Evolutionary conservation across 2,888 invertebrate species (phyloP).

Genomic region (Diabrotica balteata): DNA sequence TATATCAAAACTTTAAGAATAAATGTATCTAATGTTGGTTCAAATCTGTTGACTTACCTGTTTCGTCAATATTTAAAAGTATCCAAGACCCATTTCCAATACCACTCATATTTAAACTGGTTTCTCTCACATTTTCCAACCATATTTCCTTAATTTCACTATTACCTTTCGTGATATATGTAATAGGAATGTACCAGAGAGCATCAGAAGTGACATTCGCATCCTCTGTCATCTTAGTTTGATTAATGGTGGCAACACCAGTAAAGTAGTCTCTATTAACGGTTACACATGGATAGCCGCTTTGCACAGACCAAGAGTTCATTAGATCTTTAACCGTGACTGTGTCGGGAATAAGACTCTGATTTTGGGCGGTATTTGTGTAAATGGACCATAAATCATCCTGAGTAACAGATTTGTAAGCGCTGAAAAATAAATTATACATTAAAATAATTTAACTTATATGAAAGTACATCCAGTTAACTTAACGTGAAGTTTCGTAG

Average conservation of each 20-base stretch:
- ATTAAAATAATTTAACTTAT: neutral
- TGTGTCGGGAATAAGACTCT: slow-evolving; percentile 55
- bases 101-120: slow-evolving; percentile 48
- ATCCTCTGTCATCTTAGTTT: slow-evolving; percentile 59
- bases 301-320: slow-evolving; percentile 76
- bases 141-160: slow-evolving; percentile 44
- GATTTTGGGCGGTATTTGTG: slow-evolving; percentile 52
- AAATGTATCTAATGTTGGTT: no score
- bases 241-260: slow-evolving; percentile 60
- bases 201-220: slow-evolving; percentile 42
- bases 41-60: slow-evolving; percentile 56
- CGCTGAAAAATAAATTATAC: slow-evolving; percentile 56
- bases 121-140: slow-evolving; percentile 48
- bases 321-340: slow-evolving; percentile 68
- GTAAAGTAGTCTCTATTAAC: slow-evolving; percentile 65
- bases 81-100: slow-evolving; percentile 61
- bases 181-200: slow-evolving; percentile 70
- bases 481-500: no score
- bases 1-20: no score
- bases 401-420: slow-evolving; percentile 69
- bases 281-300: slow-evolving; percentile 72
- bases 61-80: slow-evolving; percentile 69
- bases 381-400: slow-evolving; percentile 72
- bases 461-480: no score
- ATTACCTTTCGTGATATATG: slow-evolving; percentile 55